Evolutionary conservation across 2,113 vertebrate genomes (phyloP).

Genomic region (Actenoides lindsayi): DNA sequence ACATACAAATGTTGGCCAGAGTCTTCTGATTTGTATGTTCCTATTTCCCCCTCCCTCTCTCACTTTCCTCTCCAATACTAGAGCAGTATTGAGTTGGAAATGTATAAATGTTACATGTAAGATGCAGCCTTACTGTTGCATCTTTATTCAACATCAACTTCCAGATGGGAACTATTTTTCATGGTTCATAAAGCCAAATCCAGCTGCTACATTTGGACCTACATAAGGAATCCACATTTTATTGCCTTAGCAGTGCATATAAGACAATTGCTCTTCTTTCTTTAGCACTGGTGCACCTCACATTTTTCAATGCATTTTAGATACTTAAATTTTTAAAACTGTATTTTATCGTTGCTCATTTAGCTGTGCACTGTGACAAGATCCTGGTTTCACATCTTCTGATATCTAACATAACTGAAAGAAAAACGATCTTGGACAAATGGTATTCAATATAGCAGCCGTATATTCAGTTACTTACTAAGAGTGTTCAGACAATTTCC

Average conservation of each 20-base stretch:
- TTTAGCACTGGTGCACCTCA: slow-evolving; percentile 68
- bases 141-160: slow-evolving; percentile 85
- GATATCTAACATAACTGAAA: slow-evolving; percentile 67
- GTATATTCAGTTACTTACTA: slow-evolving; percentile 70
- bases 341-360: slow-evolving; percentile 70
- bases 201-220: slow-evolving; percentile 86
- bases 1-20: slow-evolving; percentile 31
- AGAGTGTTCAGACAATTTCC: slow-evolving; percentile 76
- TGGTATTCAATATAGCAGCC: slow-evolving; percentile 45
- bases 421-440: slow-evolving; percentile 66
- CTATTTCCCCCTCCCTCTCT: not conserved
- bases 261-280: slow-evolving; percentile 83
- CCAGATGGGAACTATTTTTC: slow-evolving; percentile 88
- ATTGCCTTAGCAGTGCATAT: slow-evolving; percentile 76
- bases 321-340: slow-evolving; percentile 66
- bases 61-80: not conserved
- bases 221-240: slow-evolving; percentile 84
- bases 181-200: slow-evolving; percentile 88
- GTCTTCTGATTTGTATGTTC: slow-evolving; percentile 52
- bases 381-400: slow-evolving; percentile 72
- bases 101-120: slow-evolving; percentile 75
- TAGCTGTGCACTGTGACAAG: slow-evolving; percentile 60
- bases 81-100: slow-evolving; percentile 51
- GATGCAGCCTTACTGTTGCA: slow-evolving; percentile 80
- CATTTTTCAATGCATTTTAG: slow-evolving; percentile 65